Evolutionary conservation across 1,140 invertebrate species (phyloP).

Genomic region (Nasonia giraulti): DNA sequence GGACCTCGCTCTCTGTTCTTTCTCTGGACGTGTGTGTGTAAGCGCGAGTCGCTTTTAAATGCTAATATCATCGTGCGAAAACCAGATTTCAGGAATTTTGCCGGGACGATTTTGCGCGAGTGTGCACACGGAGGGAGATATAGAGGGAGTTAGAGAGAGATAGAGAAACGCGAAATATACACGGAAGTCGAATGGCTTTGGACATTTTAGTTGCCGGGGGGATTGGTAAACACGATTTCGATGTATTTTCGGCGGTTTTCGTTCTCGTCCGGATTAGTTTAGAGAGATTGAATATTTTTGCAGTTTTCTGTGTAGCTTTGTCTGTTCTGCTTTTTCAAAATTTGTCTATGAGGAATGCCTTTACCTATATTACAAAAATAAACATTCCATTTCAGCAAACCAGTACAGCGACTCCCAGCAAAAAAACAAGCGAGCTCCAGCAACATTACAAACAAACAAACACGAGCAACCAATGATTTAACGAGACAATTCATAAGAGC

Average conservation of each 20-base stretch:
- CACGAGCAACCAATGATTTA: conserved; percentile 27
- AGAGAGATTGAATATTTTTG: neutral
- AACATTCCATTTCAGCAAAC: neutral
- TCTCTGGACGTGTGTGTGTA: neutral
- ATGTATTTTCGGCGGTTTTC: neutral
- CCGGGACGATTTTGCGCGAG: conserved; percentile 17
- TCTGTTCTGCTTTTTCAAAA: no score
- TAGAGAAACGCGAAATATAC: conserved; percentile 19
- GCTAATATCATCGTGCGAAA: conserved; percentile 66
- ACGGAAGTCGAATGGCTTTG: conserved; percentile 43
- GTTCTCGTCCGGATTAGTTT: neutral
- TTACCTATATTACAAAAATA: no score
- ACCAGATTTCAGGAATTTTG: conserved; percentile 70
- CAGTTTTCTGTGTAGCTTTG: neutral
- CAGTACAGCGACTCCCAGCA: no score
- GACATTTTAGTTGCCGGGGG: conserved; percentile 19
- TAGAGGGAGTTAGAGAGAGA: neutral
- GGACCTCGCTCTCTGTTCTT: conserved; percentile 45
- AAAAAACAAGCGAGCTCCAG: no score
- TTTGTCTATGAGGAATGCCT: no score
- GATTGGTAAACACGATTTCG: conserved; percentile 30
- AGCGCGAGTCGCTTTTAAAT: conserved; percentile 68
- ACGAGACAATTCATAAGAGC: conserved; percentile 50
- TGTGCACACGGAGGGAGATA: neutral
- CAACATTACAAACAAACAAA: no score